Base-by-base conservation (phyloP, 2,888 invertebrate species). In the Blastobasis lacticolella region DNA sequence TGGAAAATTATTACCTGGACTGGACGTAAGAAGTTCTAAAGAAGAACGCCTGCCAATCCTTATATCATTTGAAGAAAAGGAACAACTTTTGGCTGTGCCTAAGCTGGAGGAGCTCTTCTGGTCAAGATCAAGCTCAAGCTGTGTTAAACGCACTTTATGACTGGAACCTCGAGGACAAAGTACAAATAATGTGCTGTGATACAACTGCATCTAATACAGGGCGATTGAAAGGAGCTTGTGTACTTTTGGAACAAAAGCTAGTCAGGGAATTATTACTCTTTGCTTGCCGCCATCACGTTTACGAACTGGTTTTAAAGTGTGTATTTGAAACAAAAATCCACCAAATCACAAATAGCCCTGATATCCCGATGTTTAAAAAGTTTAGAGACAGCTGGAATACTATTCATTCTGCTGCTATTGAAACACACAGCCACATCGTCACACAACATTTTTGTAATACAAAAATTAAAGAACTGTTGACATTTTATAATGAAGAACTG, bases 151-250 rank as follows among this genome's bases (percentile, higher is more conserved):
- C 60, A 10, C 46, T 59, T 48, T 10, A 38, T 41, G 53, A 59
- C 45, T 60, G 59, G 56, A 54, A 57, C 49, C 55, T 57, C 44
- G 45, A 57, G 5, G 55, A 60, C 10, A 56, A 52, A 40, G 54
- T 55, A 37, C 50, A 56, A 50, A 54, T 56, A 45, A 46, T 54
- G 40, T 55, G 55, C 40, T 60, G 57, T 49, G 54, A 60, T 44
- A 57, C 56, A n/a, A n/a, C n/a, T n/a, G n/a, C n/a, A n/a, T n/a
- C n/a, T n/a, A n/a, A n/a, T n/a, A n/a, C n/a, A 23, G 54, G 56
- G 1, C 56, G 56, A n/a, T 8, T 55, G 0, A 58, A 52, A 36
- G 57, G 57, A 47, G 57, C 57, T 42, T 57, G 53, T 49, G 49
- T 48, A 10, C 47, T 53, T 47, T 48, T 52, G 10, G 52, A 55